Evolutionary conservation across 2,113 vertebrate genomes (phyloP).

Genomic region (Nipponia nippon): DNA sequence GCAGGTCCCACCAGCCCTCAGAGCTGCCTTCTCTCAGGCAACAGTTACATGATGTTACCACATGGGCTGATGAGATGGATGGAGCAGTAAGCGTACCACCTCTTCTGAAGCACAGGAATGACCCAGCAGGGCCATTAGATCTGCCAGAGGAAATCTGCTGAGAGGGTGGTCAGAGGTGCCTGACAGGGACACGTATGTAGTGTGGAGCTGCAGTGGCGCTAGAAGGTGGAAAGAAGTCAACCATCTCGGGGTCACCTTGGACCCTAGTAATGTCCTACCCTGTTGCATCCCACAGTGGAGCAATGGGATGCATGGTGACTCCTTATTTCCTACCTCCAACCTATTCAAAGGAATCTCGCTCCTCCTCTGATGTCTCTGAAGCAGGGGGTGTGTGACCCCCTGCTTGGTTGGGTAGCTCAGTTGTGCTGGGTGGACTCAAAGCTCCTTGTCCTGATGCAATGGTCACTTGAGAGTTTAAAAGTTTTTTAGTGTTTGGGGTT

Average conservation of each 20-base stretch:
- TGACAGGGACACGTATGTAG: accelerated
- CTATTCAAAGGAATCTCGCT: not conserved
- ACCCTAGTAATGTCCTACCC: not conserved
- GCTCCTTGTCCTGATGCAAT: not conserved
- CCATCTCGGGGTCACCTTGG: not conserved
- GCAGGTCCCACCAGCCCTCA: not conserved
- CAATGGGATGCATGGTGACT: not conserved
- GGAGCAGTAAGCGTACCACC: not conserved
- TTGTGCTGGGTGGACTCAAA: not conserved
- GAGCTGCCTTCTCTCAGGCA: not conserved
- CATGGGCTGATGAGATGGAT: not conserved
- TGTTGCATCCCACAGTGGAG: not conserved
- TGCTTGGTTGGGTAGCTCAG: not conserved
- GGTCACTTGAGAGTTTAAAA: not conserved
- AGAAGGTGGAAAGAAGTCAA: not conserved
- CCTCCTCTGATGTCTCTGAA: not conserved
- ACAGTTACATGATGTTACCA: not conserved
- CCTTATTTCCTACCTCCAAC: not conserved
- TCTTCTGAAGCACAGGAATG: not conserved
- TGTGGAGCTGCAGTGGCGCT: not conserved
- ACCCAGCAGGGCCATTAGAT: not conserved
- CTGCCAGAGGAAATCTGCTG: not conserved
- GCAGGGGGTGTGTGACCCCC: not conserved
- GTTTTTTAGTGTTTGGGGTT: not conserved
- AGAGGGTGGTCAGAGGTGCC: not conserved